Conservation (phyloP, 2,113 vertebrate species). For the Syrrhaptes paradoxus region DNA sequence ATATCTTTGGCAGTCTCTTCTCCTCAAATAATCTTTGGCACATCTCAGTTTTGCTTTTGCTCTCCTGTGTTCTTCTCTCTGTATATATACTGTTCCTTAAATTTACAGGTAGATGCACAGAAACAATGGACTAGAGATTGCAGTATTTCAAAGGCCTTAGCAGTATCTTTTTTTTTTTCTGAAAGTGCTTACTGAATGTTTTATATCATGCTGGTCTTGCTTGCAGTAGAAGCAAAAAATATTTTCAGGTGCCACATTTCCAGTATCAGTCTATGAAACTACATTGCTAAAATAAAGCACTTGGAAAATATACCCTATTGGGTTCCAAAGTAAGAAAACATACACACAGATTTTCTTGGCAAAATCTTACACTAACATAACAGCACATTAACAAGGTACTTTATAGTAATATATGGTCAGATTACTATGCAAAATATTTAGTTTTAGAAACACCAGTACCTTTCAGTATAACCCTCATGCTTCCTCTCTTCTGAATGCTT, state of each 20-base stretch:
- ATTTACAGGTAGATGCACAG: background rate
- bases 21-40: background rate
- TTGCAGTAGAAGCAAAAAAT: background rate
- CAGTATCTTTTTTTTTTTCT: background rate
- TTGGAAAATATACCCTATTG: background rate
- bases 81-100: background rate
- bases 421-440: conserved; percentile 8
- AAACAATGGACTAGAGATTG: background rate
- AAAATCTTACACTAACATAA: conserved; percentile 46
- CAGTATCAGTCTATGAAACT: background rate
- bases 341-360: conserved; percentile 36
- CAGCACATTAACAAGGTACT: conserved; percentile 48
- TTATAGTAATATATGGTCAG: background rate
- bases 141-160: background rate
- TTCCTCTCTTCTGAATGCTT: background rate
- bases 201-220: background rate
- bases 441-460: background rate
- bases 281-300: background rate
- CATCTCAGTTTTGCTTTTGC: background rate
- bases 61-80: background rate
- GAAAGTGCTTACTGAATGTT: background rate
- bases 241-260: background rate
- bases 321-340: conserved; percentile 19
- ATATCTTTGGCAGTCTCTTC: background rate
- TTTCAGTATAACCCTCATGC: background rate